Percentiles rank a stretch among this genome's conserved stretches.
These are phyloP conservation scores for Drosophila funebris DNA, from an alignment of 1,140 invertebrate genomes.

Conservation along the genomic window DNA sequence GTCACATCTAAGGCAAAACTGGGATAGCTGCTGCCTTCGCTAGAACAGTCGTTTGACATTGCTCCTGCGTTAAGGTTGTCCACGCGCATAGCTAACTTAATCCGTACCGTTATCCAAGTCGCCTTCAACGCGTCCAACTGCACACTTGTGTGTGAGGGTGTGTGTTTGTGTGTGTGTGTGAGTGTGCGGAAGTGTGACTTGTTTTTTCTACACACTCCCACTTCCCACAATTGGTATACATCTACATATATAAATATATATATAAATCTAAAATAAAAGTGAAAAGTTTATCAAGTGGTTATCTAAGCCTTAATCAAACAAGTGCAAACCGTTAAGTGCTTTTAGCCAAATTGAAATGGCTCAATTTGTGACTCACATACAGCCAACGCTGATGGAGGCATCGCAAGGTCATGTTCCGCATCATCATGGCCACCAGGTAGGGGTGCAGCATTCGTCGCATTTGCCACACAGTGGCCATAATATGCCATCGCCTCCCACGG, in stretches of 20 bases:
- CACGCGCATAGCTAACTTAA: conserved; percentile 52
- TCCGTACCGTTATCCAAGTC: conserved; percentile 24
- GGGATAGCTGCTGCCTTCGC: conserved; percentile 68
- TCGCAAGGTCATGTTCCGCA: conserved; percentile 85
- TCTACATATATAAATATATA: conserved; percentile 30
- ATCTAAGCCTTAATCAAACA: conserved; percentile 47
- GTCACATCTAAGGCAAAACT: conserved; percentile 73
- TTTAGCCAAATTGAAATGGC: conserved; percentile 77
- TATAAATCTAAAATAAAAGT: conserved; percentile 27
- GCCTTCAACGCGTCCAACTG: conserved; percentile 45
- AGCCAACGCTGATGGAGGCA: conserved; percentile 85
- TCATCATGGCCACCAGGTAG: conserved; percentile 82
- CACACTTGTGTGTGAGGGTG: conserved; percentile 14
- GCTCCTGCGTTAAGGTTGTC: conserved; percentile 83
- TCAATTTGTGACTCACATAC: conserved; percentile 86
- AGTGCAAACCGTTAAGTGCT: conserved; percentile 52
- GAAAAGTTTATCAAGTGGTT: conserved; percentile 41
- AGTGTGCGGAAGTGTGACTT: conserved; percentile 24
- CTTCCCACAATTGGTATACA: conserved; percentile 49
- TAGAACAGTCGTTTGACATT: conserved; percentile 82
- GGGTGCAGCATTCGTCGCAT: conserved; percentile 79
- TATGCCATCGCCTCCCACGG: conserved; percentile 80
- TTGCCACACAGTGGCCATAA: conserved; percentile 83
- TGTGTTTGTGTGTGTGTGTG: conserved; percentile 1
- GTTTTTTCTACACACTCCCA: conserved; percentile 45